Evolutionary conservation across 2,113 vertebrate species (phyloP), one percentile per base, ranked within the genome.

Genomic region (Scartelaos histophorus): DNA sequence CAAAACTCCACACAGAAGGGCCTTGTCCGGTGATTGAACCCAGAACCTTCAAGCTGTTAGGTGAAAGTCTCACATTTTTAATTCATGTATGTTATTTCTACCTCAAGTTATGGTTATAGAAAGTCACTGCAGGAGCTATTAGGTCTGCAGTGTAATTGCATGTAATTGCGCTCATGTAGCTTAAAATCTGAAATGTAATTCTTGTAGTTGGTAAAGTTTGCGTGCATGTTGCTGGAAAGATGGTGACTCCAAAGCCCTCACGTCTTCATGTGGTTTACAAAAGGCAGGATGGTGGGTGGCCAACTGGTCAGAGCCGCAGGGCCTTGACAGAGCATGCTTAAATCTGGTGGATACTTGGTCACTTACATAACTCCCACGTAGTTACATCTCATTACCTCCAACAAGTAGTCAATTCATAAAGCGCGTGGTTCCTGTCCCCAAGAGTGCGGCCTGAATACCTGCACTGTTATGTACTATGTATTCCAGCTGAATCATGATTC

Each of bases 321-420:
- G 68, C 66, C 58, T 74, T 79, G 85, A 90, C 82, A 91, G 86
- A 88, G 78, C 69, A 76, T 81, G 74, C 74, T 89, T 86, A 88
- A 86, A 87, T 81, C 81, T 82, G 78, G 82, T 85, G 87, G 86
- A 82, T 85, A 82, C 73, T 89, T 87, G 89, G 88, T 87, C 81
- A 80, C 88, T 92, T 90, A 88, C 89, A 91, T 91, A 91, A 92
- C 90, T 87, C 89, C 85, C 85, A 87, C 75, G 82, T 89, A 88
- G 89, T 81, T 90, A 91, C 91, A 90, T 91, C 87, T 90, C 87
- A 91, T 91, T 89, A 91, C 83, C 29, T 78, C 61, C 73, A 82
- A 92, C 91, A 92, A 88, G 82, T 74, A 56, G 78, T 72, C 80
- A 5, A 91, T 92, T 92, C 91, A 92, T 82, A 84, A 83, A 35